These are phyloP conservation scores for Malurus leucopterus DNA, from an alignment of 2,797 vertebrate species.

Conservation along the genomic window DNA sequence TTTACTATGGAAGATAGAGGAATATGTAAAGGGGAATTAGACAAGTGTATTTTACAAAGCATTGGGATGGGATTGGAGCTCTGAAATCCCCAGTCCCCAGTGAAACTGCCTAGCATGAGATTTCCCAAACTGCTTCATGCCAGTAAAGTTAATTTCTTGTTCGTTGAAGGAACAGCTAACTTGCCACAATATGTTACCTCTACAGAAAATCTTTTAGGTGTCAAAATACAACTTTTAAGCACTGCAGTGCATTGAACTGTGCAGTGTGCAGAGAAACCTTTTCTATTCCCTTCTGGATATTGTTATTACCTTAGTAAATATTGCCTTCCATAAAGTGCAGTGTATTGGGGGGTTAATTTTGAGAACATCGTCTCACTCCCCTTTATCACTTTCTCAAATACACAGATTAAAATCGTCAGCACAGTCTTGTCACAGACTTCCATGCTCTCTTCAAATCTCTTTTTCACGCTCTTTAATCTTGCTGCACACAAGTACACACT, in stretches of 20 bases:
- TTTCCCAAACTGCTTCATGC: constrained; percentile 5
- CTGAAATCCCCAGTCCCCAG: background rate
- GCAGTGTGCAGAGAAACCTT: constrained; percentile 21
- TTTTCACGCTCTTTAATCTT: constrained; percentile 45
- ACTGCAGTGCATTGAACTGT: background rate
- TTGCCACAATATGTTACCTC: constrained; percentile 43
- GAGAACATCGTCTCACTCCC: background rate
- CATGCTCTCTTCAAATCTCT: background rate
- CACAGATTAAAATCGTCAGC: background rate
- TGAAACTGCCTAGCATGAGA: background rate
- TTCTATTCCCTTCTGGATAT: background rate
- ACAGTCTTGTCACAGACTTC: constrained; percentile 28
- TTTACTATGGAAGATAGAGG: background rate
- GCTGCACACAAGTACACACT: constrained; percentile 28
- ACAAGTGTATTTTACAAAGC: background rate
- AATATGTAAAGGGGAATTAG: constrained; percentile 14
- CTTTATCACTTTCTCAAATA: background rate
- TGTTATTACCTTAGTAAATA: background rate
- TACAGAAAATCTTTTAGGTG: constrained; percentile 15
- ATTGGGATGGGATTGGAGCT: background rate
- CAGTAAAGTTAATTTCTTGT: constrained; percentile 25
- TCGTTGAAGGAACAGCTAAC: constrained; percentile 40
- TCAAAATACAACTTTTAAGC: background rate
- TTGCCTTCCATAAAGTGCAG: background rate
- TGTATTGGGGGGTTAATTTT: constrained; percentile 1